Percentiles rank a stretch among this genome's conserved stretches.
Conservation (phyloP, 2,888 invertebrate species). For the Xestoiulus laeticollis region DNA sequence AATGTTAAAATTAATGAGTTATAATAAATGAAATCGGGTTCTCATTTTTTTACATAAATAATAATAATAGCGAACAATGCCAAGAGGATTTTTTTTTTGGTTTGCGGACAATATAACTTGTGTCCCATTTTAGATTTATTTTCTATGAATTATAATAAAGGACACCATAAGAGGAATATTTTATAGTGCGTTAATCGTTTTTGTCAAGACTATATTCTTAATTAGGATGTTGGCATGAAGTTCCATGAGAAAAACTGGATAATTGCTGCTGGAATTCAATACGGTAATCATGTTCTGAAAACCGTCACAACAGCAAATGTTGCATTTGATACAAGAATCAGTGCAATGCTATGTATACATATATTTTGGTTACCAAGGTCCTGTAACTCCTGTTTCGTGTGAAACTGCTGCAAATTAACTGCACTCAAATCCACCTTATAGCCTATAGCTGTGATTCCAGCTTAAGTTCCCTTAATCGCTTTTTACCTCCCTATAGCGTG, state of each 20-base stretch:
- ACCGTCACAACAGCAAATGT: background rate
- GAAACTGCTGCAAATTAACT: constrained; percentile 29
- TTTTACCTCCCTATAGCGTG: background rate
- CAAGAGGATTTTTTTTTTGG: background rate
- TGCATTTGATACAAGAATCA: no score
- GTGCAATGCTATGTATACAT: no score
- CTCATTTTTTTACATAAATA: background rate
- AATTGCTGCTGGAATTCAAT: background rate
- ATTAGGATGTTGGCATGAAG: background rate
- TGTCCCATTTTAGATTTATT: background rate
- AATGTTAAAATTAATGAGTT: background rate
- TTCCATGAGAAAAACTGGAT: background rate
- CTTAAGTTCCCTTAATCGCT: background rate
- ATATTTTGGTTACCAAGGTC: no score
- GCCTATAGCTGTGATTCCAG: background rate
- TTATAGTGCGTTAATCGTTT: background rate
- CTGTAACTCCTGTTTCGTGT: background rate
- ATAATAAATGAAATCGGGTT: background rate
- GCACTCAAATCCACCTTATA: background rate
- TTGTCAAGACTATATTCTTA: background rate
- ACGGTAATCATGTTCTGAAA: background rate
- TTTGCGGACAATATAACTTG: background rate
- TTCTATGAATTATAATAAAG: background rate
- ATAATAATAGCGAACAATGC: background rate
- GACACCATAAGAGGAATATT: background rate